These are phyloP conservation scores for Orientallactaga bullata DNA, from an alignment of 2,113 vertebrate species.

Conservation along the genomic window DNA sequence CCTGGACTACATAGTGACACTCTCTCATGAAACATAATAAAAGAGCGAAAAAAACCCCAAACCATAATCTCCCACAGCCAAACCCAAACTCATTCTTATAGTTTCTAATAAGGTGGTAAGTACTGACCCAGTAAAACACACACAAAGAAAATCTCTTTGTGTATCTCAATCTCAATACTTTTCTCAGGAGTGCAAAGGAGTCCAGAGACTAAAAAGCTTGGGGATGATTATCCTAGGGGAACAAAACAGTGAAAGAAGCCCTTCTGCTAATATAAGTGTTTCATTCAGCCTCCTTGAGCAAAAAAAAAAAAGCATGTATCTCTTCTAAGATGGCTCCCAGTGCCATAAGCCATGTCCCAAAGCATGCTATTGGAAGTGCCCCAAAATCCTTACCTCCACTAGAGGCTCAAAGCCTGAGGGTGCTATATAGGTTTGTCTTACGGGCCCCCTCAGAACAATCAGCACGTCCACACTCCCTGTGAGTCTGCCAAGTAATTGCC, in stretches of 20 bases:
- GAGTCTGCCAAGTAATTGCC: constrained; percentile 76
- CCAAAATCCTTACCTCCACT: constrained; percentile 57
- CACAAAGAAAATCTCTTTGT: neutral
- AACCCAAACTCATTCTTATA: neutral
- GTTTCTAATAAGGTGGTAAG: constrained; percentile 47
- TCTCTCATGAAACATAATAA: neutral
- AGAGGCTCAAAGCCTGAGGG: constrained; percentile 64
- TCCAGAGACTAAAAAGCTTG: constrained; percentile 10
- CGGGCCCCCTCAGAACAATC: constrained; percentile 64
- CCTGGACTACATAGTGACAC: neutral
- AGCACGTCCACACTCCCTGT: constrained; percentile 57
- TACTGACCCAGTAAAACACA: constrained; percentile 11
- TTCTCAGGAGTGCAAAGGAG: constrained; percentile 56
- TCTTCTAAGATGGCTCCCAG: constrained; percentile 48
- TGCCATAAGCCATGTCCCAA: constrained; percentile 60
- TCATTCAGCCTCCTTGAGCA: constrained; percentile 53
- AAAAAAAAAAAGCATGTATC: neutral
- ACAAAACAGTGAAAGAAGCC: constrained; percentile 50
- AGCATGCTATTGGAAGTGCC: constrained; percentile 1
- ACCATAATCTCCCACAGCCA: neutral
- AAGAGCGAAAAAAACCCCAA: neutral
- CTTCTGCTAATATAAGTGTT: constrained; percentile 12
- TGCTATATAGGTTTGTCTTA: constrained; percentile 68
- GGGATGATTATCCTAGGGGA: constrained; percentile 34
- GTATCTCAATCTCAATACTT: neutral